Conservation (phyloP, 2,113 vertebrate genomes). For the Brachypodius melanocephalos region DNA sequence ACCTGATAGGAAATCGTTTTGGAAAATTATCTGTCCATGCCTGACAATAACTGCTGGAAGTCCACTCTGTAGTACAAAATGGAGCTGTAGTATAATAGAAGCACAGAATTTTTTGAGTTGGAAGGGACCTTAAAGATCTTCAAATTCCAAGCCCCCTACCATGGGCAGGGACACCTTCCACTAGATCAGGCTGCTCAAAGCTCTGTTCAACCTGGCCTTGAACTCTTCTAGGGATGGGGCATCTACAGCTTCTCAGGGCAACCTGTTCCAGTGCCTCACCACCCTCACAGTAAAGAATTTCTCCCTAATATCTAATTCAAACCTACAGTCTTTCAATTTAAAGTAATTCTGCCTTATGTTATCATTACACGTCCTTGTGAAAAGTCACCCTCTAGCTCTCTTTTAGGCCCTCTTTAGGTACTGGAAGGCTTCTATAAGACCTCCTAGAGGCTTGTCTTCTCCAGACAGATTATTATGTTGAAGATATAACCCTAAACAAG, state of each 20-base stretch:
- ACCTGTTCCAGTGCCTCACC: neutral
- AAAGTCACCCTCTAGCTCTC: neutral
- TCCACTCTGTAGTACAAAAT: neutral
- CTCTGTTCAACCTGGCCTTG: fast-evolving
- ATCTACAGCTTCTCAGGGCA: neutral
- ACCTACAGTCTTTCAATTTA: neutral
- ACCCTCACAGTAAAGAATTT: neutral
- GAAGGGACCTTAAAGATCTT: neutral
- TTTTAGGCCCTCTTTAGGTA: neutral
- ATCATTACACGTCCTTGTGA: neutral
- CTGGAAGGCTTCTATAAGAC: neutral
- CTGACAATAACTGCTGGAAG: neutral
- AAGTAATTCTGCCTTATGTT: neutral
- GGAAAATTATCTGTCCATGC: neutral
- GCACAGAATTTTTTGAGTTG: neutral
- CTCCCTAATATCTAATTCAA: neutral
- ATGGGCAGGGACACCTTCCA: neutral
- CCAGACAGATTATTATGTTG: neutral
- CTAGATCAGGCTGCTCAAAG: neutral
- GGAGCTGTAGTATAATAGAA: neutral
- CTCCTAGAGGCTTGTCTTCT: neutral
- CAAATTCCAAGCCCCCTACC: neutral
- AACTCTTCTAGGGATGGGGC: neutral
- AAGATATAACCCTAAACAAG: neutral
- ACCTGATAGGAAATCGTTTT: neutral